Evolutionary conservation across 2,888 invertebrate genomes (phyloP), one percentile per base, ranked within the genome.

Genomic region (Strigamia maritima): DNA sequence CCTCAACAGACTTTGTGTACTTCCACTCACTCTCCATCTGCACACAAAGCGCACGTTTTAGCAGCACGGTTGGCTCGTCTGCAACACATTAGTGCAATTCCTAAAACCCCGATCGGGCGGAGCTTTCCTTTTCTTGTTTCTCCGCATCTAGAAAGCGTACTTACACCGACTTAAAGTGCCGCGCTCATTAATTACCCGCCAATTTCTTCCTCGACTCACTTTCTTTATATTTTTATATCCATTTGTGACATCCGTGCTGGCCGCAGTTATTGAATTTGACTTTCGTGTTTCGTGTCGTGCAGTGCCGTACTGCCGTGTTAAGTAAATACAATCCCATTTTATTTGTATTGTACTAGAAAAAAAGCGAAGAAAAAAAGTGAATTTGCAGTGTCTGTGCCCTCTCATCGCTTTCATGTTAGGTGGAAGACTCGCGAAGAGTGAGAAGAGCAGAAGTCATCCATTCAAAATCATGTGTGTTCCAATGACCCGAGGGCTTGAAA

Each of bases 361-460:
- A n/a, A 10, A 49, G 49, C 3, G 49, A 10, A 40, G 2, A 6
- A 31, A 31, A 49, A 49, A 49, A 49, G 49, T 49, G 49, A 49
- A 49, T 49, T n/a, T 10, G 49, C 31, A 49, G n/a, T 49, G 49
- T n/a, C 2, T 10, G 40, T 40, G 40, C 49, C 49, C 49, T 49
- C 49, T 49, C 49, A 49, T 49, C 10, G 49, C n/a, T 49, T 49
- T 49, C 49, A 49, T 49, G 49, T 49, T 49, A 49, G 49, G 14
- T 49, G 49, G 8, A 49, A 49, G 49, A 49, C 16, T n/a, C 49
- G n/a, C 2, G 49, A 49, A 49, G 49, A 10, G 2, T 2, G 49
- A 49, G 49, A 49, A 49, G 49, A 49, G 49, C 49, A 49, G n/a
- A 49, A 49, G 49, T 49, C 49, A n/a, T 49, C 49, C 49, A 49